A percentile compares a stretch with the other conserved stretches of the same genome.
Conservation (phyloP, 2,888 invertebrate genomes). For the Anoncus sp. region DNA sequence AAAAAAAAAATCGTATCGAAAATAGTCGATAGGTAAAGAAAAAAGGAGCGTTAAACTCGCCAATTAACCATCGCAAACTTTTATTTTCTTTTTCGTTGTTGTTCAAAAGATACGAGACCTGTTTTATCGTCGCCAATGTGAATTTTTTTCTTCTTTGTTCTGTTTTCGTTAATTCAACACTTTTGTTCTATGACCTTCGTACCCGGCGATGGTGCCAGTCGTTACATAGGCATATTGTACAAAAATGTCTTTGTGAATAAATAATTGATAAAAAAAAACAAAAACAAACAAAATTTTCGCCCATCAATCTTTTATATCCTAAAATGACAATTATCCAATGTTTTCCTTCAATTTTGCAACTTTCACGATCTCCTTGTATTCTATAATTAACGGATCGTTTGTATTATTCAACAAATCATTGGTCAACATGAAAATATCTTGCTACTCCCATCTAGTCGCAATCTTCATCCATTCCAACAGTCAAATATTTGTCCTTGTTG, state of each 20-base stretch:
- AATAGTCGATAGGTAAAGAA: too few species aligned
- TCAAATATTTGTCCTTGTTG: constrained; percentile 34
- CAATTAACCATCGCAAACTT: not conserved
- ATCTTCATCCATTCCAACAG: constrained; percentile 36
- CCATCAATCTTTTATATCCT: constrained; percentile 20
- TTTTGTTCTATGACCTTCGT: constrained; percentile 5
- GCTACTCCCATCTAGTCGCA: constrained; percentile 15
- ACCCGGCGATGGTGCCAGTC: not conserved
- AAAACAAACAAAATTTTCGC: not conserved
- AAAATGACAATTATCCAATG: constrained; percentile 8
- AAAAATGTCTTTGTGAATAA: constrained; percentile 48
- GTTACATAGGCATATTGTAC: constrained; percentile 20
- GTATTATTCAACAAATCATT: constrained; percentile 41
- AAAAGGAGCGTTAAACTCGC: too few species aligned
- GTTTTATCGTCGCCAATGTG: constrained; percentile 1
- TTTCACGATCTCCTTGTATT: constrained; percentile 59
- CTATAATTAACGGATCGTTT: constrained; percentile 43
- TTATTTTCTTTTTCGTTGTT: not conserved
- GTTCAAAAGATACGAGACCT: not conserved
- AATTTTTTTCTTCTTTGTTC: constrained; percentile 9
- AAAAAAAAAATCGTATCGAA: too few species aligned
- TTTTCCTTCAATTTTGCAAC: constrained; percentile 25
- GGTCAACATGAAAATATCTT: constrained; percentile 27
- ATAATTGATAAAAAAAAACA: constrained; percentile 29
- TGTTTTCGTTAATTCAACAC: not conserved